Conservation (phyloP, 2,797 vertebrate species). For the Geotrypetes seraphini region DNA sequence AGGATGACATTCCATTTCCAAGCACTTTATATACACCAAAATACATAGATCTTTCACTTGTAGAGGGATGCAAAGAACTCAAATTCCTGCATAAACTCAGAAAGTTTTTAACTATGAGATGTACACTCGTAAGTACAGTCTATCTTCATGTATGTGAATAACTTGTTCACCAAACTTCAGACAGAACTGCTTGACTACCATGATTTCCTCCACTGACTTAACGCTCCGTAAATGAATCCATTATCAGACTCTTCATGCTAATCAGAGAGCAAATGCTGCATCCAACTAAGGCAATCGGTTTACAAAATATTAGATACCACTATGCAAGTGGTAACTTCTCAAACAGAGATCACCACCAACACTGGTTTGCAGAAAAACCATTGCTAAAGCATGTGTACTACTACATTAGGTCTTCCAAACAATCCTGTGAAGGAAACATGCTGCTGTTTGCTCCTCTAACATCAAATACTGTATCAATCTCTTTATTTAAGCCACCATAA, state of each 20-base stretch:
- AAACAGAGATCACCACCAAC: slow-evolving; percentile 10
- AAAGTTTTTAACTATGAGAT: slow-evolving; percentile 25
- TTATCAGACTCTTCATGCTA: too few species aligned
- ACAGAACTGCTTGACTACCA: slow-evolving; percentile 40
- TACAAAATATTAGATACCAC: slow-evolving; percentile 20
- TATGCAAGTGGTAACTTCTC: slow-evolving; percentile 19
- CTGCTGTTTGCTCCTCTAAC: too few species aligned
- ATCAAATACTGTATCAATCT: too few species aligned
- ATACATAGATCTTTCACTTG: slow-evolving; percentile 33
- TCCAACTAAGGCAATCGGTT: slow-evolving; percentile 18
- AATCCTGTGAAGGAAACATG: too few species aligned
- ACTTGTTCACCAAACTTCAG: slow-evolving; percentile 32
- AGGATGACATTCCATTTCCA: slow-evolving; percentile 41
- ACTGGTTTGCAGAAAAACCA: slow-evolving; percentile 37
- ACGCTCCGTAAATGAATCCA: slow-evolving; percentile 13
- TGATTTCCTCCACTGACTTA: slow-evolving; percentile 40
- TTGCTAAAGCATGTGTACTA: slow-evolving; percentile 27
- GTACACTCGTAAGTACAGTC: slow-evolving; percentile 34
- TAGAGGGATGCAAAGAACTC: slow-evolving; percentile 28
- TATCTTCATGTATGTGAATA: slow-evolving; percentile 21
- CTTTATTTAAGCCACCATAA: too few species aligned
- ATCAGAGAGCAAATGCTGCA: too few species aligned
- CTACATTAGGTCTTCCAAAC: too few species aligned
- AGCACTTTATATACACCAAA: slow-evolving; percentile 55
- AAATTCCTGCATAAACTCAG: slow-evolving; percentile 29